Evolutionary conservation across 1,140 invertebrate species (phyloP).

Genomic region (Bombus terrestris): DNA sequence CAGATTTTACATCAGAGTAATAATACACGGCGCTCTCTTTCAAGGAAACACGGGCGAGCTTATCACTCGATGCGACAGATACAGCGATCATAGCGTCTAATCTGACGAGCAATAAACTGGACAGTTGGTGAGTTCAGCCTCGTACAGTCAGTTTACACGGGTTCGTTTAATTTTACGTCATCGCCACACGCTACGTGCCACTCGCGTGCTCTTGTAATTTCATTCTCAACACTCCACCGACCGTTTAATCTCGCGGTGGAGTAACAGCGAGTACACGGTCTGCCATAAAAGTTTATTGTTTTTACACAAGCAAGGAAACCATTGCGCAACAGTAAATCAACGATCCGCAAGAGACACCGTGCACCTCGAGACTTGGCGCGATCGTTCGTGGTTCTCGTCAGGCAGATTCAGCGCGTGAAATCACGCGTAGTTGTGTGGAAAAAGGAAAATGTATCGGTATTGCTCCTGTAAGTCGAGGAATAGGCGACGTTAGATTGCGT

Average conservation of each 20-base stretch:
- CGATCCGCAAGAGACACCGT: neutral
- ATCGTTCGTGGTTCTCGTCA: neutral
- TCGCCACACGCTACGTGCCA: neutral
- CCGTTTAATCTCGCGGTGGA: neutral
- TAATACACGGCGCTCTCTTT: neutral
- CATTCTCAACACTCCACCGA: neutral
- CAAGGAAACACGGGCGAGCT: neutral
- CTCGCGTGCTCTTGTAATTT: neutral
- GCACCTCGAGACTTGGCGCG: neutral
- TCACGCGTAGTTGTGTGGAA: neutral
- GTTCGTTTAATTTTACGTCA: neutral
- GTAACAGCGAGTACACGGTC: neutral
- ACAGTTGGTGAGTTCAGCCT: neutral
- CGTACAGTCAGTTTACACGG: neutral
- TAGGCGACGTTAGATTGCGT: neutral
- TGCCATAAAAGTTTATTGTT: neutral
- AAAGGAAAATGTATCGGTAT: neutral
- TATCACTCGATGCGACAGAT: neutral
- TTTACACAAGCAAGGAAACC: neutral
- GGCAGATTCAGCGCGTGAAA: neutral
- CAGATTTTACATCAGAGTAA: neutral
- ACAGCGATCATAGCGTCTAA: neutral
- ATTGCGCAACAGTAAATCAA: neutral
- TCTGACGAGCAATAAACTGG: neutral
- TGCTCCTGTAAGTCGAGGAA: neutral